Evolutionary conservation across 2,113 vertebrate species (phyloP).

Genomic region (Myxocyprinus asiaticus): DNA sequence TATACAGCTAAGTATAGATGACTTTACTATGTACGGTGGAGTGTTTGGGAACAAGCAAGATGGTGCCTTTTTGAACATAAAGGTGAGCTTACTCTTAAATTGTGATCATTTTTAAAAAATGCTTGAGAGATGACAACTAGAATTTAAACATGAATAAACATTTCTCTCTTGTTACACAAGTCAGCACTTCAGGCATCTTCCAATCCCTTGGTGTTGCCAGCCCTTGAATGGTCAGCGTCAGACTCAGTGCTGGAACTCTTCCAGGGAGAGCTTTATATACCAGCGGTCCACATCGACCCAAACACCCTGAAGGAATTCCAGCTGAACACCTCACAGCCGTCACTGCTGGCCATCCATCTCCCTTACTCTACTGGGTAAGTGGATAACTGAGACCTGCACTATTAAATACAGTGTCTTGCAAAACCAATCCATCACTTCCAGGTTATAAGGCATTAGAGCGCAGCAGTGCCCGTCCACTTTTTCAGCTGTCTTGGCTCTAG

Average conservation of each 20-base stretch:
- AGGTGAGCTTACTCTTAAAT: constrained; percentile 70
- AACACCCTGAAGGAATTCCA: constrained; percentile 76
- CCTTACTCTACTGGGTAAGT: constrained; percentile 76
- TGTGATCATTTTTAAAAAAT: no score
- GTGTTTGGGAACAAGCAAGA: constrained; percentile 87
- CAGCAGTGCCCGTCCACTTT: no score
- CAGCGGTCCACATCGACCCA: constrained; percentile 76
- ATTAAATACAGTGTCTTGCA: no score
- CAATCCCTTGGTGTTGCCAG: constrained; percentile 78
- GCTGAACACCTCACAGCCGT: constrained; percentile 74
- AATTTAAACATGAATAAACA: no score
- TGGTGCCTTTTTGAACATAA: constrained; percentile 79
- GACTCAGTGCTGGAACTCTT: constrained; percentile 74
- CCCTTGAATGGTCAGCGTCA: constrained; percentile 78
- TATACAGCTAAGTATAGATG: constrained; percentile 83
- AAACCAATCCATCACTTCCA: no score
- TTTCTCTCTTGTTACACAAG: constrained; percentile 58
- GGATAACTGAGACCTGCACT: no score
- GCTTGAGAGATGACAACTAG: no score
- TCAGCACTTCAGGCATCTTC: constrained; percentile 74
- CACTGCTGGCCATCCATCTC: constrained; percentile 80
- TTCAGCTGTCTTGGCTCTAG: no score
- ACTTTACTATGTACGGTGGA: constrained; percentile 86
- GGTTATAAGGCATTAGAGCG: no score
- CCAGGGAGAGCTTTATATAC: constrained; percentile 76